Evolutionary conservation across 2,888 invertebrate species (phyloP).

Genomic region (Podabrus alpinus): DNA sequence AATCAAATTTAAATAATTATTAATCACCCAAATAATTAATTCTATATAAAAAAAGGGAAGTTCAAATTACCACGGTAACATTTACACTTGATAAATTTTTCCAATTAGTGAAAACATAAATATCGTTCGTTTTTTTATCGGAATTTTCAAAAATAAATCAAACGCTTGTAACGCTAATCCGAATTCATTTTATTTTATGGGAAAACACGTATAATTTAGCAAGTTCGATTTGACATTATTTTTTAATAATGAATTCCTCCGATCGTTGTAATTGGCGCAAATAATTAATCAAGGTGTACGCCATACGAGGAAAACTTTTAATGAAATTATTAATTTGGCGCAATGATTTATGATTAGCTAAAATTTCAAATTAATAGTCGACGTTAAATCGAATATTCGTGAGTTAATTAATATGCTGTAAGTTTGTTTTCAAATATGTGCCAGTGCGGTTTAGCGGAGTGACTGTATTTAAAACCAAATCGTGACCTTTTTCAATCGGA

Average conservation of each 20-base stretch:
- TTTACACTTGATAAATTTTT: background rate
- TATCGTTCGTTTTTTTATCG: background rate
- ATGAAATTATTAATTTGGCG: background rate
- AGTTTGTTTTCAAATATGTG: too few relatives aligned
- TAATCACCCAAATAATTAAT: background rate
- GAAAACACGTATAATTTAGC: background rate
- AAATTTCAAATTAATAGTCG: background rate
- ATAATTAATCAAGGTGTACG: background rate
- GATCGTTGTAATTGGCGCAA: background rate
- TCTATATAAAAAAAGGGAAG: background rate
- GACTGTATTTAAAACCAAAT: too few relatives aligned
- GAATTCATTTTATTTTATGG: background rate
- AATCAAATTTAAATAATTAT: background rate
- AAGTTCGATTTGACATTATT: background rate
- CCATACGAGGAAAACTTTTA: background rate
- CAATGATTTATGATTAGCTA: background rate
- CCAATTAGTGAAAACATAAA: background rate
- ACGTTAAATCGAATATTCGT: background rate
- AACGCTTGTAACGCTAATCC: background rate
- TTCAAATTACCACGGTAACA: background rate
- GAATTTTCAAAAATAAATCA: background rate
- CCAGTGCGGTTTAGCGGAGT: too few relatives aligned
- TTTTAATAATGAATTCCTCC: background rate
- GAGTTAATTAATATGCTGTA: too few relatives aligned
- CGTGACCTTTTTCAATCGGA: too few relatives aligned